Evolutionary conservation across 2,113 vertebrate species (phyloP).

Genomic region (Protomyctophum bolini): DNA sequence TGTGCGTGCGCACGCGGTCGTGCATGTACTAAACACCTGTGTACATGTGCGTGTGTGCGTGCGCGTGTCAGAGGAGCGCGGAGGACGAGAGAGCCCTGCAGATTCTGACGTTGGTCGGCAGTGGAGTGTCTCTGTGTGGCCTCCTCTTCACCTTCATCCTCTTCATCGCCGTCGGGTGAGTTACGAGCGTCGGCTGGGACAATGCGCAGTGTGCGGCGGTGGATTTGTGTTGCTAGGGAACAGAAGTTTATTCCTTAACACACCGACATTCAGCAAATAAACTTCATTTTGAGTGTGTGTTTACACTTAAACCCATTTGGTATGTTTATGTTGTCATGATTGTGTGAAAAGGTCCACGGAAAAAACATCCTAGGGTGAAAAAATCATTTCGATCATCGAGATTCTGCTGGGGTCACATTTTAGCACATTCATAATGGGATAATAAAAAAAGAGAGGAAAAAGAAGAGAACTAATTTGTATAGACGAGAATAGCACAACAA

Average conservation of each 20-base stretch:
- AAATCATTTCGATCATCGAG: constrained; percentile 57
- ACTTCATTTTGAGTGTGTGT: too few relatives aligned
- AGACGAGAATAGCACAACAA: constrained; percentile 28
- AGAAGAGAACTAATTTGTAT: constrained; percentile 15
- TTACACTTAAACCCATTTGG: too few relatives aligned
- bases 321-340: too few relatives aligned
- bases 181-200: constrained; percentile 40
- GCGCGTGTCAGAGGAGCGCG: constrained; percentile 75
- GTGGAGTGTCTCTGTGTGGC: constrained; percentile 89
- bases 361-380: constrained; percentile 58
- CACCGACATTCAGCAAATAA: too few relatives aligned
- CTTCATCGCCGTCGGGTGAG: constrained; percentile 89
- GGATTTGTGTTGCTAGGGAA: too few relatives aligned
- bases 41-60: constrained; percentile 31
- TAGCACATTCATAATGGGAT: too few relatives aligned
- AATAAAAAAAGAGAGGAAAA: constrained; percentile 29
- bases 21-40: neutral
- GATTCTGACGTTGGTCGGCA: constrained; percentile 89
- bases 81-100: constrained; percentile 83
- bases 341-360: constrained; percentile 23
- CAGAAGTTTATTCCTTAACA: too few relatives aligned
- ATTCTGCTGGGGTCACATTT: constrained; percentile 43
- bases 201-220: too few relatives aligned
- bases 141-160: constrained; percentile 88
- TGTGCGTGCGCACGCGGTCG: too few relatives aligned